A percentile compares a stretch with the other conserved stretches of the same genome.
Evolutionary conservation across 2,888 invertebrate genomes (phyloP).

Genomic region (Leptopilina syphax): DNA sequence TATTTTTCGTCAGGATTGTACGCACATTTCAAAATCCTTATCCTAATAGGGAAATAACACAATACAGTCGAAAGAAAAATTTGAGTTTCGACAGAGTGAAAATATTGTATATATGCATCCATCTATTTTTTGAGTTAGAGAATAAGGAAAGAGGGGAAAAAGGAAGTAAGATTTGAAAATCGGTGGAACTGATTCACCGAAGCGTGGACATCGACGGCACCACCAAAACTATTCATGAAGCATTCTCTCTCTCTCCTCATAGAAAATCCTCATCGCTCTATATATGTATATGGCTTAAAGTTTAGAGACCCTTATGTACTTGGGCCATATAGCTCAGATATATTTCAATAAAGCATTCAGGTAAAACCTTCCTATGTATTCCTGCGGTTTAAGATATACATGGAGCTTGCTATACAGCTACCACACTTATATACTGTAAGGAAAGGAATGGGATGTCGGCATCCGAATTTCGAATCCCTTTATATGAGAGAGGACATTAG

Average conservation of each 20-base stretch:
- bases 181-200: constrained; percentile 20
- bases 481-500: constrained; percentile 60
- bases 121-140: not conserved
- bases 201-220: constrained; percentile 34
- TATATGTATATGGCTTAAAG: constrained; percentile 2
- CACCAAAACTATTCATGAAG: constrained; percentile 15
- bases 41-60: no score
- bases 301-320: not conserved
- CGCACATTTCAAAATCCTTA: no score
- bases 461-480: constrained; percentile 60
- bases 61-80: not conserved
- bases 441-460: constrained; percentile 45
- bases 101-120: not conserved
- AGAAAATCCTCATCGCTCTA: constrained; percentile 3
- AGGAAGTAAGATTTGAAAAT: constrained; percentile 4
- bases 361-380: constrained; percentile 34
- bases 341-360: constrained; percentile 35
- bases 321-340: not conserved
- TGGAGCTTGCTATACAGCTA: not conserved
- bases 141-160: not conserved
- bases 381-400: constrained; percentile 41
- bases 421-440: constrained; percentile 1
- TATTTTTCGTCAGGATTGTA: no score
- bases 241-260: not conserved
- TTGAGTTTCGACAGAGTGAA: not conserved